Evolutionary conservation across 2,797 vertebrate genomes (phyloP), one percentile per base, ranked within the genome.

Genomic region (Tokudaia tokunoshimensis): DNA sequence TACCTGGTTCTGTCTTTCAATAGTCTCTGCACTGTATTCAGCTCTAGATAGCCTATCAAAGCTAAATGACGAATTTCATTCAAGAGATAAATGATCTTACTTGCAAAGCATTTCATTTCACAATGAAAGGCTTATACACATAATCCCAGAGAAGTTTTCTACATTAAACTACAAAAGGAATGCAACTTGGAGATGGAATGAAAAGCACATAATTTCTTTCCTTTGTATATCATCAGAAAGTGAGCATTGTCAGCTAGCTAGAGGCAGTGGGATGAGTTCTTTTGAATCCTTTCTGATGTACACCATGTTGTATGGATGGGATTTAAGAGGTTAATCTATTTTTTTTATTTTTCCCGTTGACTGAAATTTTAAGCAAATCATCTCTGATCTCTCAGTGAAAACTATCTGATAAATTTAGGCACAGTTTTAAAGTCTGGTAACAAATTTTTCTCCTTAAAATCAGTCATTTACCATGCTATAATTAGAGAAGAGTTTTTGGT

Each of bases 61-160:
- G 37, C 31, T 82, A 89, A 95, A 37, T 57, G 12, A 44, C 61
- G 14, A 72, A 94, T 94, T 93, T 93, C 80, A 84, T 67, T 89
- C 70, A 55, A 13, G 31, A 75, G n/a, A 93, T 94, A 82, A 94
- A 50, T 17, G 80, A 55, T 79, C 31, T 91, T 94, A 76, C 75
- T 95, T 93, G 44, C 34, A 93, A 94, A 87, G 20, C 3, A 78
- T 96, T 96, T 61, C 24, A 89, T 91, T 97, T 93, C 57, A 86
- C 75, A 9, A 1, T 94, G 76, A 92, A 88, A 59, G 87, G n/a
- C 5, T 88, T 94, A 92, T 92, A 6, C 15, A 74, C 31, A 80
- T 34, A 29, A 96, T 83, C 47, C 50, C 47, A 63, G 20, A 65
- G 20, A 91, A 75, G 26, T 75, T 96, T 96, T 74, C 22, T 34